Evolutionary conservation across 1,140 invertebrate species (phyloP).

Genomic region (Dufourea novaeangliae): DNA sequence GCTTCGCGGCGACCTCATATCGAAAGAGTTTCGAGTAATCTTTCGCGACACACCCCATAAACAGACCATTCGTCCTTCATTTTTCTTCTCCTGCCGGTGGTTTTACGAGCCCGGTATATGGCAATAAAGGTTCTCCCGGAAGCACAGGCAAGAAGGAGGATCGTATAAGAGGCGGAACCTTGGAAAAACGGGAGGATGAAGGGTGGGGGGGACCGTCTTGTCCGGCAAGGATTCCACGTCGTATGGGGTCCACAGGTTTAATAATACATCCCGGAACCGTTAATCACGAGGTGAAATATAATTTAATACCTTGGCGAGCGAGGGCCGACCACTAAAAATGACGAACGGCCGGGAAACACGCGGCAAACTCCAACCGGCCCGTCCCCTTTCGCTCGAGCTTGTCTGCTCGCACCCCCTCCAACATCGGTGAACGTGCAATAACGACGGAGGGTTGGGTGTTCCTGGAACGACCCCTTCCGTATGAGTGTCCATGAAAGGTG

Average conservation of each 20-base stretch:
- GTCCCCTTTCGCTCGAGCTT: constrained; percentile 18
- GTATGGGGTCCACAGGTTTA: constrained; percentile 47
- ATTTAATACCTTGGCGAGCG: constrained; percentile 65
- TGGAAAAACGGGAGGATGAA: neutral
- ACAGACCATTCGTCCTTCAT: neutral
- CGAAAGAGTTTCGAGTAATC: neutral
- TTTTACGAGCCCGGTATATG: neutral
- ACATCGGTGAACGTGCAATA: constrained; percentile 49
- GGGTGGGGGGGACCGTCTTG: constrained; percentile 26
- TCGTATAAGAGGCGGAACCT: constrained; percentile 19
- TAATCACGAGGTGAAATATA: constrained; percentile 70
- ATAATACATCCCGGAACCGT: constrained; percentile 61
- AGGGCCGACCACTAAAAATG: constrained; percentile 64
- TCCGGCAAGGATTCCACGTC: constrained; percentile 58
- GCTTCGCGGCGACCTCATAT: neutral
- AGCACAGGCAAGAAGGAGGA: neutral
- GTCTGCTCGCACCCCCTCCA: constrained; percentile 8
- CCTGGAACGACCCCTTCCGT: constrained; percentile 46
- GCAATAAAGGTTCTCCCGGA: neutral
- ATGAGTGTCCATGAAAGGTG: constrained; percentile 35
- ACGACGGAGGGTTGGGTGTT: constrained; percentile 60
- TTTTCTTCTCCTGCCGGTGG: neutral
- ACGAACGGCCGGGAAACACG: constrained; percentile 64
- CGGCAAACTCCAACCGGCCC: constrained; percentile 51
- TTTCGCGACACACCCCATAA: neutral